Conservation (phyloP, 2,113 vertebrate species). For the Ochotona curzoniae region DNA sequence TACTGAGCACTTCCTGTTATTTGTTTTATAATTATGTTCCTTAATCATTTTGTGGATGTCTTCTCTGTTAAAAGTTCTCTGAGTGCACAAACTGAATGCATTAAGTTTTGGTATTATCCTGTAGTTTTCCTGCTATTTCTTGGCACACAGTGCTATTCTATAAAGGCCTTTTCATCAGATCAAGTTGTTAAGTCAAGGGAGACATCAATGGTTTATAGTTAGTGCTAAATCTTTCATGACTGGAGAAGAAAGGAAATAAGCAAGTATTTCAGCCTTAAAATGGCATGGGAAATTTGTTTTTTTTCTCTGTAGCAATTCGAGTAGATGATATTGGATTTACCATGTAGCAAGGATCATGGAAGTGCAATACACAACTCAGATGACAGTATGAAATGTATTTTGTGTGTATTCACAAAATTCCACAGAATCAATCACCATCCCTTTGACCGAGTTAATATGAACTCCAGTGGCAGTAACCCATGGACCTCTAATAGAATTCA, state of each 20-base stretch:
- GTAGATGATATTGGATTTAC: constrained; percentile 74
- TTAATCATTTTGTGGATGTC: constrained; percentile 41
- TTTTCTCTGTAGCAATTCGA: constrained; percentile 58
- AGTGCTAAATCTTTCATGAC: constrained; percentile 73
- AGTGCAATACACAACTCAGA: constrained; percentile 70
- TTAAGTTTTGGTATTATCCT: background rate
- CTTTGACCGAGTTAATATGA: constrained; percentile 74
- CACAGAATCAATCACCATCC: constrained; percentile 78
- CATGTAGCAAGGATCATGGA: constrained; percentile 64
- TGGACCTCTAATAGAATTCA: constrained; percentile 78
- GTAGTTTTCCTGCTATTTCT: background rate
- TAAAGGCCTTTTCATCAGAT: constrained; percentile 58
- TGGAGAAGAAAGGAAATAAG: constrained; percentile 65
- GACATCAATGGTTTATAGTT: constrained; percentile 66
- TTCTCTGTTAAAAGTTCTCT: constrained; percentile 15
- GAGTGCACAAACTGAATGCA: background rate
- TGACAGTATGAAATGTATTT: constrained; percentile 78
- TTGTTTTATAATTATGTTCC: constrained; percentile 54
- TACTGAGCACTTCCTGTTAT: constrained; percentile 21
- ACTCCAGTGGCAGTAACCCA: constrained; percentile 78
- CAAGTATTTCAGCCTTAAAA: constrained; percentile 71
- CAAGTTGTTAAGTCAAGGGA: constrained; percentile 67
- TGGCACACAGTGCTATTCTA: constrained; percentile 22
- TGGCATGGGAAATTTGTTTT: constrained; percentile 60
- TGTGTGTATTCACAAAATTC: constrained; percentile 81